Evolutionary conservation across 2,797 vertebrate genomes (phyloP).

Genomic region (Rhodeus uyekii): DNA sequence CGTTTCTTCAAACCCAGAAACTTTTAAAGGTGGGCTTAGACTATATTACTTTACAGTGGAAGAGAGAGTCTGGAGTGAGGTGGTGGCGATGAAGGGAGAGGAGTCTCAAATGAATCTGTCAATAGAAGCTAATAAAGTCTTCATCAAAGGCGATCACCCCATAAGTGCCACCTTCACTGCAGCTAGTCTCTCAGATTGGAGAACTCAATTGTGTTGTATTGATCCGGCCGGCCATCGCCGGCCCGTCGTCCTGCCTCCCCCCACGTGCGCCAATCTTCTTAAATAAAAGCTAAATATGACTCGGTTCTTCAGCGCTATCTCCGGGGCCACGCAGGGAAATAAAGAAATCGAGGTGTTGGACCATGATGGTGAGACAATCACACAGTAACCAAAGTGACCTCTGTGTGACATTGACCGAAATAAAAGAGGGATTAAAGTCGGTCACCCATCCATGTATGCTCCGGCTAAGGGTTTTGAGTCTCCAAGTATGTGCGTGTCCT

Average conservation of each 20-base stretch:
- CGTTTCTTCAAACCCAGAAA: conserved; percentile 64
- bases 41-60: conserved; percentile 73
- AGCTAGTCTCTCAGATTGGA: conserved; percentile 73
- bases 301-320: conserved; percentile 72
- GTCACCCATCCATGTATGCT: conserved; percentile 60
- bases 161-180: conserved; percentile 70
- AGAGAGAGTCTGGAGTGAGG: conserved; percentile 45
- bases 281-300: conserved; percentile 77
- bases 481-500: conserved; percentile 44
- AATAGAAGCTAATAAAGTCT: conserved; percentile 81
- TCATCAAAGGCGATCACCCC: conserved; percentile 78
- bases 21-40: conserved; percentile 68
- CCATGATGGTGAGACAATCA: conserved; percentile 67
- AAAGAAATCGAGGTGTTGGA: conserved; percentile 65
- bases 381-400: conserved; percentile 73
- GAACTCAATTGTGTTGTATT: conserved; percentile 81
- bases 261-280: conserved; percentile 69
- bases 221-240: conserved; percentile 71
- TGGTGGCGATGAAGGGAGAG: conserved; percentile 57
- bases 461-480: conserved; percentile 52
- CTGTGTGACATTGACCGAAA: conserved; percentile 70
- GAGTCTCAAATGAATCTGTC: conserved; percentile 76
- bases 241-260: conserved; percentile 32
- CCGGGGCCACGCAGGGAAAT: conserved; percentile 65
- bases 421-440: conserved; percentile 64